A percentile compares a stretch with the other conserved stretches of the same genome.
phyloP scores from a whole-genome alignment of 2,888 invertebrate genomes.

The Philhelius pedissequus region DNA sequence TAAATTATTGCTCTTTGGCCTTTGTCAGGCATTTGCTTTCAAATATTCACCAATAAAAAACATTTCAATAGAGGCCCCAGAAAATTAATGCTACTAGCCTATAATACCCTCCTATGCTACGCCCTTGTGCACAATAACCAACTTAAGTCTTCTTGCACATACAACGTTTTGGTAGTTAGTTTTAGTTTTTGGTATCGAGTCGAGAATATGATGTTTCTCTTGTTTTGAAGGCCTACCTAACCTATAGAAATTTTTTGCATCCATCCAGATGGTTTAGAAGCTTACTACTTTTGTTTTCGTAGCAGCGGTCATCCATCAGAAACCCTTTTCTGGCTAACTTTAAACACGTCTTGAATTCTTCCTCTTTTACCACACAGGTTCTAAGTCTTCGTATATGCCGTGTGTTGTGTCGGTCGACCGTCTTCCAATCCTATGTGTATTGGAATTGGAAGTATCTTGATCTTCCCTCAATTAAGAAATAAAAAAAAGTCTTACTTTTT shows the following conservation, averaged over 20 bases:
- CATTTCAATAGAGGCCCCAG: neutral
- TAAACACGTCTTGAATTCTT: conserved; percentile 2
- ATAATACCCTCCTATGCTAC: neutral
- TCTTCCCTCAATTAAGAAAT: conserved; percentile 17
- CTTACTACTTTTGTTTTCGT: conserved; percentile 48
- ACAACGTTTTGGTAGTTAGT: neutral
- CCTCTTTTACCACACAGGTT: neutral
- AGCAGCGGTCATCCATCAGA: neutral
- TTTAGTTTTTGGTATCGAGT: conserved; percentile 39
- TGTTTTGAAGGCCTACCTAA: conserved; percentile 25
- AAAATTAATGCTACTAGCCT: neutral
- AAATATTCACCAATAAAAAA: too few species aligned
- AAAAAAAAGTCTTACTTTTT: neutral
- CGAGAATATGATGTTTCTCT: conserved; percentile 30
- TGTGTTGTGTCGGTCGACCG: too few species aligned
- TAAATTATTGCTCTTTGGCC: too few species aligned
- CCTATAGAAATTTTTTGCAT: conserved; percentile 11
- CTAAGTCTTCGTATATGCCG: neutral
- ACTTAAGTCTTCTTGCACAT: neutral
- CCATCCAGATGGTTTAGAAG: neutral
- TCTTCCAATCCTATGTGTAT: neutral
- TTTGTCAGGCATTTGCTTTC: too few species aligned
- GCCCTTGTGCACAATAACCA: neutral
- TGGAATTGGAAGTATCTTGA: conserved; percentile 39
- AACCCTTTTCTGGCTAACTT: conserved; percentile 27